These are phyloP conservation scores for Heliconius sara DNA, from an alignment of 2,888 invertebrate genomes.

Conservation along the genomic window DNA sequence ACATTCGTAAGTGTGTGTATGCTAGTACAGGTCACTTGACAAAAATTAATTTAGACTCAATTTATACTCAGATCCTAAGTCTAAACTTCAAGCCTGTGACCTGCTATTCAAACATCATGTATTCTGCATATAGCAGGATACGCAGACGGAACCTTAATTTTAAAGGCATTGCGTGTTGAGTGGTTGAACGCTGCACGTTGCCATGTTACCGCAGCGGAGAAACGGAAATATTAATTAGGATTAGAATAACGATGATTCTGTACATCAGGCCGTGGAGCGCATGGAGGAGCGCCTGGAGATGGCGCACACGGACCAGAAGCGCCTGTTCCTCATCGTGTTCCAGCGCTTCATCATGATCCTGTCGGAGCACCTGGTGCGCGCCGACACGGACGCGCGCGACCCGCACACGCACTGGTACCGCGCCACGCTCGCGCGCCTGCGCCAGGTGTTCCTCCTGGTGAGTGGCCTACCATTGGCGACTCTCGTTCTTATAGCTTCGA, in stretches of 20 bases:
- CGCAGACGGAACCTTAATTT: too few species aligned
- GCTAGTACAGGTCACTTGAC: too few species aligned
- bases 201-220: neutral
- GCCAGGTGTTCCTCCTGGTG: constrained; percentile 97
- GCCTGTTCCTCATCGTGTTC: constrained; percentile 97
- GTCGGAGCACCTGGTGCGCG: constrained; percentile 96
- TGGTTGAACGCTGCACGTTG: neutral
- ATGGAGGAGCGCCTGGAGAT: constrained; percentile 98
- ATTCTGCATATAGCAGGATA: too few species aligned
- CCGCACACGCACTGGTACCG: constrained; percentile 98
- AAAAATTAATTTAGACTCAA: too few species aligned
- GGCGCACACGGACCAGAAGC: constrained; percentile 98
- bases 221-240: neutral
- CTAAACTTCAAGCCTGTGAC: too few species aligned
- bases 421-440: constrained; percentile 96
- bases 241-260: too few species aligned
- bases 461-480: constrained; percentile 55
- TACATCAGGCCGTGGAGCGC: constrained; percentile 91
- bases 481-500: too few species aligned
- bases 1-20: too few species aligned
- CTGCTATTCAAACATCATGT: too few species aligned
- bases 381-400: constrained; percentile 96
- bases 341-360: constrained; percentile 99
- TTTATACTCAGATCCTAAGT: too few species aligned
- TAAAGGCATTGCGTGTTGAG: too few species aligned